Base-by-base conservation (phyloP, 2,888 invertebrate species). In the Ethmia dodecea region DNA sequence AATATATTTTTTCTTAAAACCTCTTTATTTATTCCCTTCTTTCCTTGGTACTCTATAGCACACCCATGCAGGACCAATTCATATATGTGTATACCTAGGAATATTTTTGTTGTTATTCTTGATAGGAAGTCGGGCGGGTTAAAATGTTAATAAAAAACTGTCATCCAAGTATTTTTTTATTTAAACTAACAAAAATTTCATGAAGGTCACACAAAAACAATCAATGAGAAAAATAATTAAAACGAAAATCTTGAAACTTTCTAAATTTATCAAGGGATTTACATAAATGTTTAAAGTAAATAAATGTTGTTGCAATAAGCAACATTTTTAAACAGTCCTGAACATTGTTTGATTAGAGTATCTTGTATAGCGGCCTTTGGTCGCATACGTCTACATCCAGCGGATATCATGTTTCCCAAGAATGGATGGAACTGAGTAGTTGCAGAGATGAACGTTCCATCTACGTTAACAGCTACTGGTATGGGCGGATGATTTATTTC, bases 281-380 rank as follows among this genome's bases (percentile, higher is more conserved):
- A n/a, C n/a, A n/a, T n/a, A n/a, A n/a, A n/a, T n/a, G n/a, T n/a
- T 52, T 63, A 71, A 47, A 78, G 48, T 52, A 76, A 45, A 55
- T 61, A 74, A 57, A 81, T 68, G 43, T 66, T 73, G 43, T 67
- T 65, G 52, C 81, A 81, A 48, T 74, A 76, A 8, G 52, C 28
- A 37, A 74, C 67, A 32, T 74, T 60, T 42, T 52, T 59, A 33
- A 62, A 48, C 31, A 58, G 41, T 15, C 58, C 61, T 28, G 68
- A 59, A 45, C 83, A 83, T 47, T 75, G 75, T 15, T 59, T 56
- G 9, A 60, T 18, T 22, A 73, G 38, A 8, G 69, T 60, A 37
- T 74, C 61, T 43, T 69, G 65, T 31, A 83, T 72, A 0, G 69
- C 72, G 34, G 54, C 60, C 43, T 55, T 67, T 2, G 81, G 79